Evolutionary conservation across 2,113 vertebrate species (phyloP), one percentile per base, ranked within the genome.

Genomic region (Ariopsis seemanni): DNA sequence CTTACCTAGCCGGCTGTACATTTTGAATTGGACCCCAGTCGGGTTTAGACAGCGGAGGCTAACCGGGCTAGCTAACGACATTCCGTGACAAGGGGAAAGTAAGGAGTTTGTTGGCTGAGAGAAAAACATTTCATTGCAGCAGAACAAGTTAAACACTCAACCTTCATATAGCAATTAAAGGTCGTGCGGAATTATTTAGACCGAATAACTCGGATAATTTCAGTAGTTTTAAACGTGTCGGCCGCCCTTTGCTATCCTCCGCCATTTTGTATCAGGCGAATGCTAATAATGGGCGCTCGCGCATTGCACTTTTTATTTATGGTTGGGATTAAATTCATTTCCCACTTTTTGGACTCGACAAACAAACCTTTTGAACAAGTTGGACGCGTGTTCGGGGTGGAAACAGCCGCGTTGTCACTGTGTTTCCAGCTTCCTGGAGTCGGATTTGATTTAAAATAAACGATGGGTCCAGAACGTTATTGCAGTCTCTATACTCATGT

Each of bases 211-310:
- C 91, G 86, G 93, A 93, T 94, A 95, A 96, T 95, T 95, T 93
- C 93, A 91, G 93, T 94, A 96, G 94, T 96, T 95, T 42, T 95
- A 91, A 95, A 93, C 94, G 93, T 96, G 94, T 95, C 95, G 93
- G 95, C 95, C 94, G 95, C 95, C 95, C 95, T 94, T 95, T 94
- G 94, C 93, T 91, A 93, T 92, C 90, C 94, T 95, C 95, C 95
- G 95, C 95, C 95, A 96, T 96, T 96, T 96, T 96, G 95, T 96
- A 93, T 92, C 91, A 94, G 94, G 90, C 94, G 93, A 94, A 95
- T 95, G 95, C 95, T 96, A 96, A 95, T 96, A 95, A 96, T 96
- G 95, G 95, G 95, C 95, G 95, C 95, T 96, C 95, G 93, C 94
- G 91, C 91, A 91, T 89, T 92, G 90, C 94, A 95, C 94, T 96